phyloP scores from a whole-genome alignment of 2,888 invertebrate species.

The Macroteleia sp. region DNA sequence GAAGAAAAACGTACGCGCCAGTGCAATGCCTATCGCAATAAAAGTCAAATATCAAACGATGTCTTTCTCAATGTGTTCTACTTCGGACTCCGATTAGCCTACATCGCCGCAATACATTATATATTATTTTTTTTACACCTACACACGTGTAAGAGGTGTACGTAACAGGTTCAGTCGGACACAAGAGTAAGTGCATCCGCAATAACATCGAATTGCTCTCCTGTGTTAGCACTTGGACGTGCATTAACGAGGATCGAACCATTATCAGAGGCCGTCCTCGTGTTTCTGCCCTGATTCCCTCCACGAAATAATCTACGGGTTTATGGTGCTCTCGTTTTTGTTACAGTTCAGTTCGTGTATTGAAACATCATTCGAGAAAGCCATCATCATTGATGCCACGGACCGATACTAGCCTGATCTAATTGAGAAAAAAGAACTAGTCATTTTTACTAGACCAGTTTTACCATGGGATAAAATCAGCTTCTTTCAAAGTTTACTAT shows the following conservation, averaged over 20 bases:
- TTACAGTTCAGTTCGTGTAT: conserved; percentile 22
- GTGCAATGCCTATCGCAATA: conserved; percentile 28
- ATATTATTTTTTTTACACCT: conserved; percentile 62
- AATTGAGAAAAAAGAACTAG: too few relatives aligned
- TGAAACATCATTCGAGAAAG: conserved; percentile 10
- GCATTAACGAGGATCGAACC: conserved; percentile 52
- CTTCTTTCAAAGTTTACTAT: too few relatives aligned
- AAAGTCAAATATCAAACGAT: conserved; percentile 39
- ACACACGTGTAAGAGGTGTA: too few relatives aligned
- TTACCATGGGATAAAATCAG: too few relatives aligned
- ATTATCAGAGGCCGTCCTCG: conserved; percentile 41
- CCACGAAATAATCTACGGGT: conserved; percentile 32
- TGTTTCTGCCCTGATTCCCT: conserved; percentile 62
- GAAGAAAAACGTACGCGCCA: background rate
- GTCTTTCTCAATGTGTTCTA: conserved; percentile 57
- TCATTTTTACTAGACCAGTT: too few relatives aligned
- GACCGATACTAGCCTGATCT: background rate
- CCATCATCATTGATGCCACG: too few relatives aligned
- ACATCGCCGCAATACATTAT: conserved; percentile 61
- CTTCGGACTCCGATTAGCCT: conserved; percentile 65
- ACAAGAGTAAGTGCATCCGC: too few relatives aligned
- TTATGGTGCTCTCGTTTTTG: conserved; percentile 41
- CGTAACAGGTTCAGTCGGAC: too few relatives aligned
- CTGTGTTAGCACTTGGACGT: conserved; percentile 51
- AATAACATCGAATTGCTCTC: too few relatives aligned